These are phyloP conservation scores for Acropora yongei DNA, from an alignment of 64 coral and sea anemone species.

Conservation along the genomic window DNA sequence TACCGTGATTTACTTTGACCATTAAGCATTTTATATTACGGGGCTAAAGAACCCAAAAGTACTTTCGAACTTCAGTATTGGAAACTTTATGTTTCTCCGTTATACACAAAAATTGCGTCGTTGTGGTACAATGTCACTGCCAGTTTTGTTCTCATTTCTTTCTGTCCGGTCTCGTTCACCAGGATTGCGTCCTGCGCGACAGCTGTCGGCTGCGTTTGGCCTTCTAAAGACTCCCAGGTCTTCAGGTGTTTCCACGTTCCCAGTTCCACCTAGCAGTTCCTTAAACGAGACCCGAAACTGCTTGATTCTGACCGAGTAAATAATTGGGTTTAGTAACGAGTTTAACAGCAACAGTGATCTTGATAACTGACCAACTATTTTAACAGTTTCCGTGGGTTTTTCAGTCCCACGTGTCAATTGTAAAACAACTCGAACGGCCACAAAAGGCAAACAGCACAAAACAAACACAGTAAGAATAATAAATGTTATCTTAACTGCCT, in stretches of 20 bases:
- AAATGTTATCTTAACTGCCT: background rate
- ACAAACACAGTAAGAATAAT: background rate
- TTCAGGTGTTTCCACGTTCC: background rate
- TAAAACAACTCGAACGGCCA: too few species aligned
- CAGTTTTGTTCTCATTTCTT: background rate
- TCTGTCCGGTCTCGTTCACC: background rate
- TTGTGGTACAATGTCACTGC: too few species aligned
- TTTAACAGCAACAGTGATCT: background rate
- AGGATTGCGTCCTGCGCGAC: too few species aligned
- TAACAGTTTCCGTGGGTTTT: background rate
- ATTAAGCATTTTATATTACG: too few species aligned
- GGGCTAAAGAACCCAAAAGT: too few species aligned
- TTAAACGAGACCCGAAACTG: conserved; percentile 18
- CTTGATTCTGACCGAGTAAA: conserved; percentile 14
- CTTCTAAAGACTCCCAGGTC: too few species aligned
- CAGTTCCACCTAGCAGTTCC: background rate
- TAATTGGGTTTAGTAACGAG: conserved; percentile 14
- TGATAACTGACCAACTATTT: conserved; percentile 3
- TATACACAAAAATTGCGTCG: too few species aligned
- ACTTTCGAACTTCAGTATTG: too few species aligned
- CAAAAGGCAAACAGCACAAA: background rate
- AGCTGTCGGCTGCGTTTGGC: too few species aligned
- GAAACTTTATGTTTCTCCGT: too few species aligned
- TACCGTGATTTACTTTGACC: too few species aligned
- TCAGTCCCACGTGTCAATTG: too few species aligned